These are phyloP conservation scores for Psephotus haematonotus DNA, from an alignment of 2,113 vertebrate genomes.

Conservation along the genomic window DNA sequence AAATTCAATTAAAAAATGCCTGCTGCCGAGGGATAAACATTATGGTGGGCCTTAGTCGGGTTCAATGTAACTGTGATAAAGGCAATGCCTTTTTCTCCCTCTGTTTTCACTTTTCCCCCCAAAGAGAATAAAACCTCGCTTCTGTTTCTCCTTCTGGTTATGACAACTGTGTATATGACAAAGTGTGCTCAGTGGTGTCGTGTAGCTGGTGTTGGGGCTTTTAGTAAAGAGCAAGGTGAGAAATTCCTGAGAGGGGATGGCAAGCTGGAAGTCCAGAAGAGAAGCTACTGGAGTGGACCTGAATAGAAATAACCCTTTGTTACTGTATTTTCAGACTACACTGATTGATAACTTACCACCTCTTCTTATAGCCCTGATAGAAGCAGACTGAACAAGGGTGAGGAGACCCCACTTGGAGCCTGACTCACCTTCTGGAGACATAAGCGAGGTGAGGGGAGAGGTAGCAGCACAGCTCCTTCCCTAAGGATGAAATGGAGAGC, in stretches of 20 bases:
- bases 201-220: background rate
- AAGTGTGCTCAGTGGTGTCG: background rate
- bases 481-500: background rate
- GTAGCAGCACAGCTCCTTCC: background rate
- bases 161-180: background rate
- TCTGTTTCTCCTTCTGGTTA: background rate
- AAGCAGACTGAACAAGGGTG: background rate
- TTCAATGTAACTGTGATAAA: slow-evolving; percentile 10
- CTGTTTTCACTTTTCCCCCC: background rate
- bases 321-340: background rate
- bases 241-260: background rate
- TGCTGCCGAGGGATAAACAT: slow-evolving; percentile 56
- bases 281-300: background rate
- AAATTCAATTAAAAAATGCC: slow-evolving; percentile 70
- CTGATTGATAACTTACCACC: background rate
- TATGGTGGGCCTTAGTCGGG: slow-evolving; percentile 6
- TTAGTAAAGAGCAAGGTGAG: background rate
- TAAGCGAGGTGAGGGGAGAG: background rate
- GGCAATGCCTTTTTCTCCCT: background rate
- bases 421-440: background rate
- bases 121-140: background rate
- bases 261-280: background rate
- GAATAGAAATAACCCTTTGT: background rate
- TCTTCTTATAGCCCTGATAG: background rate
- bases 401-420: background rate